Conservation (phyloP, 2,113 vertebrate species). For the Gopherus evgoodei region DNA sequence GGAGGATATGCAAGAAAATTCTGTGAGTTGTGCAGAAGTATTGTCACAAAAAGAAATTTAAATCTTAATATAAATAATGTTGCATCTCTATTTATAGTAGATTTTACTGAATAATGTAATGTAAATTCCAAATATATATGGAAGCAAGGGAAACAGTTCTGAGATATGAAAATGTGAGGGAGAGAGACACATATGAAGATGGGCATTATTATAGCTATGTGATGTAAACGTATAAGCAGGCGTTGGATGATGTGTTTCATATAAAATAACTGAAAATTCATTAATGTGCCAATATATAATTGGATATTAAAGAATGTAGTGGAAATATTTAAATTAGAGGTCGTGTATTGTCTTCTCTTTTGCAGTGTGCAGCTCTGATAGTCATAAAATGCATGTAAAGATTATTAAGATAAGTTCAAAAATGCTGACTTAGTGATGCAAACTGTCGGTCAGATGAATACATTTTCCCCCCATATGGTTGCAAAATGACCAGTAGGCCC, state of each 20-base stretch:
- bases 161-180: neutral
- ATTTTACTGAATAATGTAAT: neutral
- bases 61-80: neutral
- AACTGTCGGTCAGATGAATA: neutral
- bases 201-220: neutral
- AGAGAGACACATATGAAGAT: neutral
- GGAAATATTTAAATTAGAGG: neutral
- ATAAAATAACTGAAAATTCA: neutral
- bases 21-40: neutral
- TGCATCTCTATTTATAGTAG: neutral
- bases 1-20: neutral
- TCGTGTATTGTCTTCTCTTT: rapidly evolving
- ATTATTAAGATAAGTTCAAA: neutral
- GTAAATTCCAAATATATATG: neutral
- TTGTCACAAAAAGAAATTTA: neutral
- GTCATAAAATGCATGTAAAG: neutral
- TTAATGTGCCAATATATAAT: neutral
- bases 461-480: neutral
- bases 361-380: neutral
- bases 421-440: neutral
- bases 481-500: neutral
- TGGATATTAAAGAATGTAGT: neutral
- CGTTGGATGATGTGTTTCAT: neutral
- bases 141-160: neutral
- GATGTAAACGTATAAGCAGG: neutral